Conservation (phyloP, 1,140 invertebrate species). For the Trissolcus basalis region DNA sequence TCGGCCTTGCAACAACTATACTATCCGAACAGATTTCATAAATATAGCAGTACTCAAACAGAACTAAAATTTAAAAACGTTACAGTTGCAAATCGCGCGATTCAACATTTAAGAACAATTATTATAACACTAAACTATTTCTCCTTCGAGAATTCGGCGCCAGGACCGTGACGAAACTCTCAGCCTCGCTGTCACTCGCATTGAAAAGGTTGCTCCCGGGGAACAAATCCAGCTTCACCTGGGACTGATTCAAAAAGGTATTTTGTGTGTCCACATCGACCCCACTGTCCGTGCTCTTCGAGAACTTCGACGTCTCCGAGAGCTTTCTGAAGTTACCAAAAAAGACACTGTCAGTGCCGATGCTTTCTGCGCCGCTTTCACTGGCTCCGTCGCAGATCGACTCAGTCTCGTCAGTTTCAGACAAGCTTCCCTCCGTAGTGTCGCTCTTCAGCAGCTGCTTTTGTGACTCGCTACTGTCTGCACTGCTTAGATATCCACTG, state of each 20-base stretch:
- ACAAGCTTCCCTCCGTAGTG: conserved; percentile 71
- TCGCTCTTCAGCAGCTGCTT: conserved; percentile 65
- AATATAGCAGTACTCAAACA: background rate
- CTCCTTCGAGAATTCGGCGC: conserved; percentile 57
- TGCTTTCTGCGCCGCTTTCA: conserved; percentile 89
- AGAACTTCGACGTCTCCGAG: conserved; percentile 73
- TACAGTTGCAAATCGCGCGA: background rate
- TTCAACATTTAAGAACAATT: background rate
- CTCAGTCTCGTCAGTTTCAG: conserved; percentile 84
- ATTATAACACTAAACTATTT: conserved; percentile 56
- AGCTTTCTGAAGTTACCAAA: conserved; percentile 77
- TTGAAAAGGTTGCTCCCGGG: conserved; percentile 60
- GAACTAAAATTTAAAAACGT: background rate
- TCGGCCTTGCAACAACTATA: conserved; percentile 3
- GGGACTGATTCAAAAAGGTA: background rate
- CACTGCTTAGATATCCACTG: conserved; percentile 85
- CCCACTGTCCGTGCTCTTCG: conserved; percentile 71
- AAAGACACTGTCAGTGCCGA: conserved; percentile 89
- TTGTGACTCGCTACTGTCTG: conserved; percentile 79
- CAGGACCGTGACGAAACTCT: conserved; percentile 75
- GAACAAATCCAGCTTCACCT: conserved; percentile 27
- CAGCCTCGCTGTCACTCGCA: conserved; percentile 74
- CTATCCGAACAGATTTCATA: background rate
- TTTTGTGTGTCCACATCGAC: conserved; percentile 56
- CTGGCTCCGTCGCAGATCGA: conserved; percentile 84